phyloP scores from a whole-genome alignment of 1,140 invertebrate genomes.

The Psilanteris sp. region DNA sequence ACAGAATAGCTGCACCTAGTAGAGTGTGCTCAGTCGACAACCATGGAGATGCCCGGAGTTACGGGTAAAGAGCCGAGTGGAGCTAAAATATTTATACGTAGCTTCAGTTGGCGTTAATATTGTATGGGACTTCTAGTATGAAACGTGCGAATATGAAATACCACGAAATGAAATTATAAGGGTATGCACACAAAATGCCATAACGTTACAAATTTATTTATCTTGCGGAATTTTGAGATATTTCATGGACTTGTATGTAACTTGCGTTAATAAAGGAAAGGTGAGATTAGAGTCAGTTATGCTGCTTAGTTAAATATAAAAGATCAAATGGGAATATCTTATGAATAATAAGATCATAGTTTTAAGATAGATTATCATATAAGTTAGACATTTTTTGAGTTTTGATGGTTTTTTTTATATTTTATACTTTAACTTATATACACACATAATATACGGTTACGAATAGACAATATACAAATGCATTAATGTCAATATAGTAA shows the following conservation, averaged over 20 bases:
- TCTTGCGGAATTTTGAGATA: conserved; percentile 21
- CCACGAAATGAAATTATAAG: conserved; percentile 55
- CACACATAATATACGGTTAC: too few species aligned
- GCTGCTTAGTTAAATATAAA: neutral
- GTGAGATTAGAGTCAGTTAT: conserved; percentile 1
- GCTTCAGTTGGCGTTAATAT: conserved; percentile 41
- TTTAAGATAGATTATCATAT: too few species aligned
- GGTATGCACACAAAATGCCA: conserved; percentile 20
- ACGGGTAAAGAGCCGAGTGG: conserved; percentile 28
- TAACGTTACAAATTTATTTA: conserved; percentile 44
- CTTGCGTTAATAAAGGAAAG: conserved; percentile 10
- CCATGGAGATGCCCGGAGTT: conserved; percentile 5
- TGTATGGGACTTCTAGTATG: conserved; percentile 36
- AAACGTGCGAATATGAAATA: conserved; percentile 56
- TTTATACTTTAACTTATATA: too few species aligned
- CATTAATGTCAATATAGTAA: too few species aligned
- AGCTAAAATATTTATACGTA: conserved; percentile 55
- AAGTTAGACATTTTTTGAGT: too few species aligned
- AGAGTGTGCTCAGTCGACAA: conserved; percentile 21
- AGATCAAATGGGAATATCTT: neutral
- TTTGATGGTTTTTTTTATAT: too few species aligned
- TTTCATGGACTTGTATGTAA: neutral
- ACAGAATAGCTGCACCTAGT: conserved; percentile 1
- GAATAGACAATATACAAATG: too few species aligned
- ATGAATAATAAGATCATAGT: too few species aligned